These are phyloP conservation scores for Tigriopus japonicus DNA, from an alignment of 1,140 invertebrate species.

Conservation along the genomic window DNA sequence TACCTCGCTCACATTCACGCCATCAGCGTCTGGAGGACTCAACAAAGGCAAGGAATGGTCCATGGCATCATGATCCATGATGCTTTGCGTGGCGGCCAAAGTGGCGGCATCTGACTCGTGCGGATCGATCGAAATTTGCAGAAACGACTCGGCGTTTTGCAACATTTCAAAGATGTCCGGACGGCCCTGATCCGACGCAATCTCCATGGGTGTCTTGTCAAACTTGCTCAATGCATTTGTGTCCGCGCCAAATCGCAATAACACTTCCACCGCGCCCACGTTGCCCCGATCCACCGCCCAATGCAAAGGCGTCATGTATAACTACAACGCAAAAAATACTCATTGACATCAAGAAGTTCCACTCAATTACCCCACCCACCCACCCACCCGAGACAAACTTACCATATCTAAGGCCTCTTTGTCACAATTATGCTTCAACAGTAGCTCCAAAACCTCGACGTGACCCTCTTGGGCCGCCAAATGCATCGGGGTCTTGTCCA, in stretches of 20 bases:
- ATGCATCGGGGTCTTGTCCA: slow-evolving; percentile 72
- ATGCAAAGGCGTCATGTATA: slow-evolving; percentile 82
- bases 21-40: slow-evolving; percentile 9
- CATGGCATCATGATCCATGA: background rate
- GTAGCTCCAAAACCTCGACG: slow-evolving; percentile 46
- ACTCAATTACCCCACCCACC: too few species aligned
- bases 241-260: slow-evolving; percentile 52
- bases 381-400: slow-evolving; percentile 80
- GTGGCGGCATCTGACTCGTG: slow-evolving; percentile 8
- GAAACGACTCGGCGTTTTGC: slow-evolving; percentile 26
- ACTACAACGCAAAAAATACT: slow-evolving; percentile 23
- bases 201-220: slow-evolving; percentile 53
- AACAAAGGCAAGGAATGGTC: slow-evolving; percentile 4
- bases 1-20: background rate
- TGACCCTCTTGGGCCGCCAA: slow-evolving; percentile 70
- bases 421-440: slow-evolving; percentile 55
- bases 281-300: slow-evolving; percentile 80
- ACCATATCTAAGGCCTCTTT: slow-evolving; percentile 66
- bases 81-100: slow-evolving; percentile 14
- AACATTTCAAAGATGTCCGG: slow-evolving; percentile 41
- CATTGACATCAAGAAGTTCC: too few species aligned
- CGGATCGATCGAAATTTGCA: slow-evolving; percentile 18
- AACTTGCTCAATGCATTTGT: slow-evolving; percentile 52
- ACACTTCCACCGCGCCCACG: slow-evolving; percentile 32
- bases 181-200: slow-evolving; percentile 44